phyloP scores from a whole-genome alignment of 2,797 vertebrate genomes.

The Tamandua tetradactyla region DNA sequence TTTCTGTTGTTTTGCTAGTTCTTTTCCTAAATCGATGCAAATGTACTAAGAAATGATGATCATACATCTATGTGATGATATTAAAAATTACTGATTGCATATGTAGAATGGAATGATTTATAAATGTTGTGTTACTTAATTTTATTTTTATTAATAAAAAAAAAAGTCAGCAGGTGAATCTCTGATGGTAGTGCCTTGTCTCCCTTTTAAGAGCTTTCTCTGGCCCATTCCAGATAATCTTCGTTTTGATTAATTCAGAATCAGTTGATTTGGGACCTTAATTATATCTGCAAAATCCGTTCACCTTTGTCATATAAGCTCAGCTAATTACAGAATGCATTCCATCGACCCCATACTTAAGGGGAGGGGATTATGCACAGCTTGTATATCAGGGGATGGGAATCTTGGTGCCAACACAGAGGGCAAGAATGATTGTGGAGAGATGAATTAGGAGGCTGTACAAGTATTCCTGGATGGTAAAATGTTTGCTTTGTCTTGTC shows the following conservation, averaged over 20 bases:
- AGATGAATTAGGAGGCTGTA: background rate
- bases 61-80: too few species aligned
- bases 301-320: background rate
- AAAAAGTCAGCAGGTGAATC: background rate
- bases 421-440: background rate
- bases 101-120: too few species aligned
- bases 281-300: background rate
- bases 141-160: too few species aligned
- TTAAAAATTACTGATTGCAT: too few species aligned
- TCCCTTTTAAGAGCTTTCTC: background rate
- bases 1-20: too few species aligned
- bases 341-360: background rate
- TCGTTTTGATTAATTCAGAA: background rate
- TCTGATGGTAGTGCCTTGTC: background rate
- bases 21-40: too few species aligned
- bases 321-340: background rate
- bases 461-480: background rate
- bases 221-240: conserved; percentile 29
- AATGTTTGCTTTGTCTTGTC: conserved; percentile 44
- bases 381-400: background rate
- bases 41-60: too few species aligned
- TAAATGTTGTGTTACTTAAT: too few species aligned
- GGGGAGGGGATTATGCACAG: background rate
- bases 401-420: background rate
- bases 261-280: conserved; percentile 11